phyloP scores from a whole-genome alignment of 2,888 invertebrate species.

The Merodon equestris region DNA sequence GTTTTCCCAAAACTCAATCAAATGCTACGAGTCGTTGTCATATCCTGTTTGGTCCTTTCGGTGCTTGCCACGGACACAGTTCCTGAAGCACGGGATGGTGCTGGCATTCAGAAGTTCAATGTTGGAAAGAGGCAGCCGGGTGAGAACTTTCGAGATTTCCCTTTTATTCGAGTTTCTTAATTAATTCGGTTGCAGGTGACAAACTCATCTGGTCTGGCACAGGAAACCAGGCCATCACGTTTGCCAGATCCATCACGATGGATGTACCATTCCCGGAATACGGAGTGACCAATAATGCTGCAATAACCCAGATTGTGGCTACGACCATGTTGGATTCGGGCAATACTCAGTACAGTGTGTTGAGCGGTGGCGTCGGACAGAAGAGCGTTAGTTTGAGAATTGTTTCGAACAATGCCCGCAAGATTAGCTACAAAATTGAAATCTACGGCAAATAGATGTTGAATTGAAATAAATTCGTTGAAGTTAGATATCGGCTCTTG shows the following conservation, averaged over 20 bases:
- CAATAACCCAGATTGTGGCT: constrained; percentile 66
- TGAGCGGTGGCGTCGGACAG: constrained; percentile 69
- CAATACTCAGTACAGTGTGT: constrained; percentile 60
- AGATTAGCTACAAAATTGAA: constrained; percentile 69
- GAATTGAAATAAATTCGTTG: constrained; percentile 2
- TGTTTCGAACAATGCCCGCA: constrained; percentile 50
- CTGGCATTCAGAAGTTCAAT: constrained; percentile 49
- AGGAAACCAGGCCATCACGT: constrained; percentile 48
- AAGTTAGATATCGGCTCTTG: too few relatives aligned
- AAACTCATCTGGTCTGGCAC: constrained; percentile 53
- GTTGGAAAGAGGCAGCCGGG: constrained; percentile 43
- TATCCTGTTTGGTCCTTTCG: constrained; percentile 46
- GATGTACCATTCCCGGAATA: constrained; percentile 53
- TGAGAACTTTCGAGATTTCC: constrained; percentile 8
- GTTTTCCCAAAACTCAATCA: not conserved
- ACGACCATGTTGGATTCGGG: constrained; percentile 48
- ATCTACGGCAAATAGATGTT: constrained; percentile 65
- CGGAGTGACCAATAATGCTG: constrained; percentile 8
- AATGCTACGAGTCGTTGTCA: constrained; percentile 36
- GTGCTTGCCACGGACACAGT: constrained; percentile 25
- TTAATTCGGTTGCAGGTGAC: constrained; percentile 31
- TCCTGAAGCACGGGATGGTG: constrained; percentile 13
- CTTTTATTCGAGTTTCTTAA: not conserved
- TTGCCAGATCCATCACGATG: constrained; percentile 36
- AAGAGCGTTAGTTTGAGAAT: constrained; percentile 62